Evolutionary conservation across 2,888 invertebrate species (phyloP).

Genomic region (Spilarctia lutea): DNA sequence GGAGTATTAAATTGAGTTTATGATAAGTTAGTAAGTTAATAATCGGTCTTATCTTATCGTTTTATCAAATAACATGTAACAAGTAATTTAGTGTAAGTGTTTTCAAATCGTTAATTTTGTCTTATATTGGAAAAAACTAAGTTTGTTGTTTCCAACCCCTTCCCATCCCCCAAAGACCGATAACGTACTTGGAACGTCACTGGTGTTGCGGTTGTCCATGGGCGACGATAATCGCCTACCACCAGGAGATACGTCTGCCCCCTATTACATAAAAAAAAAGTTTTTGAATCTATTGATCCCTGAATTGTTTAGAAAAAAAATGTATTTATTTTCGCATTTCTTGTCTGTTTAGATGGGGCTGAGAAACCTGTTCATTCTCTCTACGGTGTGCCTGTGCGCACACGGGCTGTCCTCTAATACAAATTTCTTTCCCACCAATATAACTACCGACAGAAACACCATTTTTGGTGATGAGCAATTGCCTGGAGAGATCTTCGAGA

Average conservation of each 20-base stretch:
- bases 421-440: not conserved
- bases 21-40: not conserved
- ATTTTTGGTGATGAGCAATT: conserved; percentile 77
- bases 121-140: not conserved
- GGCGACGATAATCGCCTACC: too few species aligned
- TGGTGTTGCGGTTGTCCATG: too few species aligned
- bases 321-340: not conserved
- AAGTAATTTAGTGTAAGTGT: not conserved
- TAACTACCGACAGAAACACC: conserved; percentile 63
- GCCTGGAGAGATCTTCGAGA: conserved; percentile 72
- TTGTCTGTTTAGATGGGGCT: conserved; percentile 71
- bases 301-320: not conserved
- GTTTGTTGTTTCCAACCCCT: too few species aligned
- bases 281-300: not conserved
- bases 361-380: conserved; percentile 59
- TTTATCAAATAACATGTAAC: not conserved
- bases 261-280: too few species aligned
- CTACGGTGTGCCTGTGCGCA: conserved; percentile 57
- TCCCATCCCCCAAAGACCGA: too few species aligned
- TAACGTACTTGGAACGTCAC: too few species aligned
- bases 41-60: conserved; percentile 2
- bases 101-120: not conserved
- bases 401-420: conserved; percentile 55
- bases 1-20: not conserved
- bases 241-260: too few species aligned